Evolutionary conservation across 2,888 invertebrate genomes (phyloP).

Genomic region (Charanyca ferruginea): DNA sequence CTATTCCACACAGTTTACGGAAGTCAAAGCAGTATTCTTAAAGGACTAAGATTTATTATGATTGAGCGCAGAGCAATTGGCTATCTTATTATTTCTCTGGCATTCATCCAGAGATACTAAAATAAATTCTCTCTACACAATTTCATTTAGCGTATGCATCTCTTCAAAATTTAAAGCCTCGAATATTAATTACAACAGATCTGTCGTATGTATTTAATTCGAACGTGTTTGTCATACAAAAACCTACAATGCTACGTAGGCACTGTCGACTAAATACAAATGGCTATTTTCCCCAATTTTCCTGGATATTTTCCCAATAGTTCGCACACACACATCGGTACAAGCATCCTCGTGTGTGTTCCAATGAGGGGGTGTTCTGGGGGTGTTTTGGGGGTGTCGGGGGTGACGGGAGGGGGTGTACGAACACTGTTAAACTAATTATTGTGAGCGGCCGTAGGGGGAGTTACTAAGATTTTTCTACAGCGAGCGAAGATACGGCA

Average conservation of each 20-base stretch:
- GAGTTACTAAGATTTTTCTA: constrained; percentile 79
- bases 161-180: constrained; percentile 45
- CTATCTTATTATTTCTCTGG: constrained; percentile 14
- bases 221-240: constrained; percentile 62
- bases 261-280: constrained; percentile 69
- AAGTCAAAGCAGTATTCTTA: neutral
- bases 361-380: constrained; percentile 56
- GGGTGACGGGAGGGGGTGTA: constrained; percentile 65
- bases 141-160: constrained; percentile 17
- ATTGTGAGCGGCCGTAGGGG: constrained; percentile 76
- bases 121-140: constrained; percentile 7
- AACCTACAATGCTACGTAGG: constrained; percentile 40
- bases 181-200: constrained; percentile 20
- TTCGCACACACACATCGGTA: constrained; percentile 67
- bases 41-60: constrained; percentile 31
- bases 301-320: constrained; percentile 77
- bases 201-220: constrained; percentile 28
- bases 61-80: constrained; percentile 10
- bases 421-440: constrained; percentile 85
- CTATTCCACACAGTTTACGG: constrained; percentile 5
- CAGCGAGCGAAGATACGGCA: constrained; percentile 66
- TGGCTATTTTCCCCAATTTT: constrained; percentile 75
- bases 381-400: constrained; percentile 47
- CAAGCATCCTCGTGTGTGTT: constrained; percentile 61
- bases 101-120: constrained; percentile 14